Evolutionary conservation across 2,888 invertebrate genomes (phyloP).

Genomic region (Dasysyrphus tricinctus): DNA sequence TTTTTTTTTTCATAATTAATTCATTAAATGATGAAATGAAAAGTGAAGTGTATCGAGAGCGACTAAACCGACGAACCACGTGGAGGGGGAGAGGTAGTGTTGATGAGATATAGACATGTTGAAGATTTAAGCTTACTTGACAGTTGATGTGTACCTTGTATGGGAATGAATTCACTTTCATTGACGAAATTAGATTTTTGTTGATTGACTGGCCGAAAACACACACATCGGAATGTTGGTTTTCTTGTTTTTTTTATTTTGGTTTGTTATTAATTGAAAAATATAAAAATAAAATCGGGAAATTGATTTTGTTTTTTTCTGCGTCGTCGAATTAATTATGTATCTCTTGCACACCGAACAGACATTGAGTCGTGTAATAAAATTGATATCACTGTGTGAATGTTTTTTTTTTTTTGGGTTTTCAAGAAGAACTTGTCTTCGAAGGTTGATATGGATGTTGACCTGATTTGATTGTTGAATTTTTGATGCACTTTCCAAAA

Average conservation of each 20-base stretch:
- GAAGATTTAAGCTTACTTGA: conserved; percentile 5
- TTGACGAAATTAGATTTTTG: conserved; percentile 71
- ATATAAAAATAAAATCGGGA: conserved; percentile 1
- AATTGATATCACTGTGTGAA: conserved; percentile 27
- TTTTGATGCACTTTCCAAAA: conserved; percentile 28
- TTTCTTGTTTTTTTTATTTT: conserved; percentile 10
- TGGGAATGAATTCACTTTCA: conserved; percentile 69
- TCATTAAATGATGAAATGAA: conserved; percentile 63
- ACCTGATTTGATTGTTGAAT: conserved; percentile 19
- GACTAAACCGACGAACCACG: neutral
- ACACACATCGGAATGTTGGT: conserved; percentile 58
- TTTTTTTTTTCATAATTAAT: conserved; percentile 46
- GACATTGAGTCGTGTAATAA: conserved; percentile 19
- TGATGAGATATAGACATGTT: neutral
- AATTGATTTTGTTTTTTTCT: neutral
- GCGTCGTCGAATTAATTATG: neutral
- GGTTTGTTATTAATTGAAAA: neutral
- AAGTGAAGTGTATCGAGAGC: conserved; percentile 54
- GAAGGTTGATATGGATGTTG: neutral
- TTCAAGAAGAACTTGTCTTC: conserved; percentile 9
- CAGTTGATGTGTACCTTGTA: conserved; percentile 29
- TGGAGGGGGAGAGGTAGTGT: neutral
- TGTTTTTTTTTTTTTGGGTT: neutral
- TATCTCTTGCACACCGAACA: neutral
- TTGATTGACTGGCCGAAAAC: conserved; percentile 51